phyloP scores from a whole-genome alignment of 2,797 vertebrate genomes.

The Macropus fuliginosus region DNA sequence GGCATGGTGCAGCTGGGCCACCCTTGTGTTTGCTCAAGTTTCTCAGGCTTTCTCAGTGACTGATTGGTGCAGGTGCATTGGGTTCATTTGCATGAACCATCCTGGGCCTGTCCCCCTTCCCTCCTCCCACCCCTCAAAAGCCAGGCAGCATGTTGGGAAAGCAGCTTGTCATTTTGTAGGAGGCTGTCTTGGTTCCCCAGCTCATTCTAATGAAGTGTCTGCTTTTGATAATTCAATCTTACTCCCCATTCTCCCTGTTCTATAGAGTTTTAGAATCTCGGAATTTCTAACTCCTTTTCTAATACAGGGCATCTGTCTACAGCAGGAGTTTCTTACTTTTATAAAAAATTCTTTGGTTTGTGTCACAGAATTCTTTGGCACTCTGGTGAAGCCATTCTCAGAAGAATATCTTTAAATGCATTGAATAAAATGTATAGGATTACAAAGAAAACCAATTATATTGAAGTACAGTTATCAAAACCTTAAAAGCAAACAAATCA shows the following conservation, averaged over 20 bases:
- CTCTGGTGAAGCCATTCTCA: not conserved
- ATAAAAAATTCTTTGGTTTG: not conserved
- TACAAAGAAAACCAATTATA: not conserved
- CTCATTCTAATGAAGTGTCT: not conserved
- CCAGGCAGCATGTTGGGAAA: not conserved
- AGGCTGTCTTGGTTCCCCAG: not conserved
- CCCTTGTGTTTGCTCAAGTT: not conserved
- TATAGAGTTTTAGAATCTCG: not conserved
- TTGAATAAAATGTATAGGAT: not conserved
- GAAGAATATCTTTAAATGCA: not conserved
- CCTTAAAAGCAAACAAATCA: not conserved
- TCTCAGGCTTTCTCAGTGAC: not conserved
- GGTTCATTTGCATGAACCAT: not conserved
- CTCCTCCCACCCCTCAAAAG: not conserved
- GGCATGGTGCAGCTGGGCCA: slow-evolving; percentile 35
- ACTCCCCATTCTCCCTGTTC: not conserved
- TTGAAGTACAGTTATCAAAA: not conserved
- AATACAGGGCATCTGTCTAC: not conserved
- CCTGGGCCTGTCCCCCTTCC: slow-evolving; percentile 8
- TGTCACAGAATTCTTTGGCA: not conserved
- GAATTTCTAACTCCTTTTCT: not conserved
- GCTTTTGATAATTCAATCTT: not conserved
- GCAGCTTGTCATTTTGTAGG: not conserved
- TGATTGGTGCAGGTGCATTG: slow-evolving; percentile 8
- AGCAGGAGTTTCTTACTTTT: not conserved